Percentiles rank a stretch among this genome's conserved stretches.
phyloP scores from a whole-genome alignment of 2,113 vertebrate species.

The Numida meleagris region DNA sequence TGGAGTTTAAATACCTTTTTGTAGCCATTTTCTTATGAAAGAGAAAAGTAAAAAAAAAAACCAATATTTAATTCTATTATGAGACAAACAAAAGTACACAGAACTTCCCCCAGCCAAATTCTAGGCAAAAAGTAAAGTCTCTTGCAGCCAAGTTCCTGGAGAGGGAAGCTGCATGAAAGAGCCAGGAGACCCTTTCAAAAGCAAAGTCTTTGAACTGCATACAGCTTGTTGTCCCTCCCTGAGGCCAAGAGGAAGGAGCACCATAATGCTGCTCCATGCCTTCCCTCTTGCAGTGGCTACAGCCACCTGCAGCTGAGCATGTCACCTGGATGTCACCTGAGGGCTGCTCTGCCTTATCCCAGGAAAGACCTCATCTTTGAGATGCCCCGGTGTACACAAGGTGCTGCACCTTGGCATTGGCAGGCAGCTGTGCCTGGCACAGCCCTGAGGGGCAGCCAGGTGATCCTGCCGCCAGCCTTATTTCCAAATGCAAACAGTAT shows the following conservation, averaged over 20 bases:
- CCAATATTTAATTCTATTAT: constrained; percentile 31
- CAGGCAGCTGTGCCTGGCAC: background rate
- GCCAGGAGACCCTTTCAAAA: constrained; percentile 49
- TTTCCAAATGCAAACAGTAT: background rate
- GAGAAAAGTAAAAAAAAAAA: constrained; percentile 61
- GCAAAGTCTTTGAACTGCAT: constrained; percentile 7
- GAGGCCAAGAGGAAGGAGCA: background rate
- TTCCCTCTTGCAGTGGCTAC: background rate
- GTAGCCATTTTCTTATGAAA: constrained; percentile 49
- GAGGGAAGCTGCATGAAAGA: background rate
- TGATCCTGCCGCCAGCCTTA: background rate
- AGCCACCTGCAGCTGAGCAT: background rate
- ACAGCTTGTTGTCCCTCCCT: constrained; percentile 3
- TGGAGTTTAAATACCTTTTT: constrained; percentile 48
- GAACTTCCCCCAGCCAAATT: background rate
- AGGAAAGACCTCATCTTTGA: background rate
- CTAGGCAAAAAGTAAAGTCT: constrained; percentile 19
- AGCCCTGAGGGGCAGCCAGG: background rate
- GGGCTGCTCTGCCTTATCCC: background rate
- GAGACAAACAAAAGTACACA: constrained; percentile 51
- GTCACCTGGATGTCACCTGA: background rate
- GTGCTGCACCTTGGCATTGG: background rate
- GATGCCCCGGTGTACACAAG: background rate
- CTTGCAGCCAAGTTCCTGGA: constrained; percentile 31
- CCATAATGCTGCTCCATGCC: background rate